Evolutionary conservation across 2,113 vertebrate genomes (phyloP), one percentile per base, ranked within the genome.

Genomic region (Ammodytes marinus): DNA sequence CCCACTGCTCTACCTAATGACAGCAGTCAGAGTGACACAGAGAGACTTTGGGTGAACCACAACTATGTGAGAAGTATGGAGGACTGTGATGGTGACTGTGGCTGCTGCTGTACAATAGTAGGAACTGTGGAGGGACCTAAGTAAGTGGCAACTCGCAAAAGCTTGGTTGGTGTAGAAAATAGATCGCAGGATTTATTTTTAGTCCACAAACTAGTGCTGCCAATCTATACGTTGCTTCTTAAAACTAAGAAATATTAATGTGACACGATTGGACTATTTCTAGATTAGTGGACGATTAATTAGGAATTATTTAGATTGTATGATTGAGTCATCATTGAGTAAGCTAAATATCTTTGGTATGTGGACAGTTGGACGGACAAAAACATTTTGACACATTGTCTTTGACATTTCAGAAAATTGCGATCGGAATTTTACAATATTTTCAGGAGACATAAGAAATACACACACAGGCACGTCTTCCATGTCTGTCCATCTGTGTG

Each of bases 21-120:
- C 61, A 68, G 73, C 63, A 40, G 9, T 27, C 27, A 27, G 40
- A 64, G 65, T 73, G 49, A 69, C 67, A 52, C 49, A 14, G 50
- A 73, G 71, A 12, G 60, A 59, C 58, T 80, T 50, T 58, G 42
- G 69, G 27, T 66, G 70, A 84, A 88, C 86, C 87, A 57, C 75
- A 88, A 37, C 59, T 71, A 84, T 85, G 77, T 63, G 54, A 78
- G 59, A 27, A 45, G 50, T 8, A 13, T 0, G 74, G 55, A 84
- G 53, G 40, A 59, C 68, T 8, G 57, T 79, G 14, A 74, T 54
- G 69, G 77, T 69, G 59, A n/a, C 49, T 46, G 52, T 58, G 42
- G 65, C 70, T 55, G 42, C 52, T 58, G 74, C 52, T 58, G 74
- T 45, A 82, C 74, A 73, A 35, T 35, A 43, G 49, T n/a, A 35